A percentile compares a stretch with the other conserved stretches of the same genome.
Conservation (phyloP, 2,113 vertebrate species). For the Thunnus thynnus region DNA sequence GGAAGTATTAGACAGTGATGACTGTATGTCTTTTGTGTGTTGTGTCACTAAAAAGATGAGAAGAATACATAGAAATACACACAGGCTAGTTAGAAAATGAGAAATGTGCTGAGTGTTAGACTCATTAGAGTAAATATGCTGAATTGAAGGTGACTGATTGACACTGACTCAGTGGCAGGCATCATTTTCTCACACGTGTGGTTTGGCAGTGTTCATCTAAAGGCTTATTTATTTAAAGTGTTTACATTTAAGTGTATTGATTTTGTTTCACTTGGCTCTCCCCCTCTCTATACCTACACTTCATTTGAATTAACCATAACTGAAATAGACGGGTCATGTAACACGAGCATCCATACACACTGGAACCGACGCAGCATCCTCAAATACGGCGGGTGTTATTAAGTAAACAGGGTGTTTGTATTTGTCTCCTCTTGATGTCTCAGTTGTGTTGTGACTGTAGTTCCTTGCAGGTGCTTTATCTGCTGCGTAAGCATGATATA, state of each 20-base stretch:
- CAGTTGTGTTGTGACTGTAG: slow-evolving; percentile 62
- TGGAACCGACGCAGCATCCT: slow-evolving; percentile 39
- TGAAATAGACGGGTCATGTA: slow-evolving; percentile 47
- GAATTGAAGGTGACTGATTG: slow-evolving; percentile 7
- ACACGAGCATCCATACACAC: not conserved
- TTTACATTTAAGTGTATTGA: slow-evolving; percentile 66
- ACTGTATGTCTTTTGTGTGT: not conserved
- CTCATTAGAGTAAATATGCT: not conserved
- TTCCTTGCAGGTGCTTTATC: slow-evolving; percentile 62
- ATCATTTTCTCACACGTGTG: not conserved
- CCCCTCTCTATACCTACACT: slow-evolving; percentile 25
- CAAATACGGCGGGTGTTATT: slow-evolving; percentile 35
- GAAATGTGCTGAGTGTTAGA: no score
- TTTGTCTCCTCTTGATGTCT: slow-evolving; percentile 42
- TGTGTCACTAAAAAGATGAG: not conserved
- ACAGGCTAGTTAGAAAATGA: no score
- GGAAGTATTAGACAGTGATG: slow-evolving; percentile 7
- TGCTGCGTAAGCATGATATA: slow-evolving; percentile 82
- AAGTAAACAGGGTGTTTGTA: slow-evolving; percentile 33
- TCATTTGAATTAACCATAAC: slow-evolving; percentile 54
- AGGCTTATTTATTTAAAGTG: slow-evolving; percentile 44
- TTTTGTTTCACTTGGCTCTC: slow-evolving; percentile 42
- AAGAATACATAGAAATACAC: no score
- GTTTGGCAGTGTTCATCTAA: slow-evolving; percentile 27
- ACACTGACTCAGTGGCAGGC: not conserved